These are phyloP conservation scores for Quiscalus mexicanus DNA, from an alignment of 2,113 vertebrate genomes.

Conservation along the genomic window DNA sequence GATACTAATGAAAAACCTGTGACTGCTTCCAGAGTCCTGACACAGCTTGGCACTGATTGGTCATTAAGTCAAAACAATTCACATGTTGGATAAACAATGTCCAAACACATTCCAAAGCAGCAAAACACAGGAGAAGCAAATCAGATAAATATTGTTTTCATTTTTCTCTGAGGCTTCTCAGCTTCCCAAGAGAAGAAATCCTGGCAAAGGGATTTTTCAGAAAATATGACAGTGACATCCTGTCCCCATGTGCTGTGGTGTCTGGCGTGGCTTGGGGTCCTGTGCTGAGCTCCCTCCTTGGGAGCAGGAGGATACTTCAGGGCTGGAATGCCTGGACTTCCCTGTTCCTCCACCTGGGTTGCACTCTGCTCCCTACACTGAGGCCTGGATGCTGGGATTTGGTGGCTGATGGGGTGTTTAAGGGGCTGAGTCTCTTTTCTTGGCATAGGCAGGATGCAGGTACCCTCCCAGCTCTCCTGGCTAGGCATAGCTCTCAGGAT, in stretches of 20 bases:
- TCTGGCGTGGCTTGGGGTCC: neutral
- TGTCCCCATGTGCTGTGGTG: rapidly evolving
- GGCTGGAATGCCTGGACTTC: neutral
- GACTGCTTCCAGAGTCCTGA: too few relatives aligned
- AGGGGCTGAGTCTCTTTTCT: neutral
- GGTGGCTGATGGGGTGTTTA: neutral
- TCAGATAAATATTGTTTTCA: too few relatives aligned
- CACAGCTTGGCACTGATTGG: too few relatives aligned
- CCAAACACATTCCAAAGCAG: too few relatives aligned
- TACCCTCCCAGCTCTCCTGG: neutral
- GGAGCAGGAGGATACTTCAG: neutral
- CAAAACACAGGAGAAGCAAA: too few relatives aligned
- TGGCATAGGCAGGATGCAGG: neutral
- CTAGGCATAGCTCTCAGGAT: neutral
- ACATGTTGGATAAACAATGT: too few relatives aligned
- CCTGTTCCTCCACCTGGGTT: neutral
- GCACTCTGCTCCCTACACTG: rapidly evolving
- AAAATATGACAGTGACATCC: neutral
- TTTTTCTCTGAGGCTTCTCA: too few relatives aligned
- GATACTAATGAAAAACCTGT: too few relatives aligned
- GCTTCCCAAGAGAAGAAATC: too few relatives aligned
- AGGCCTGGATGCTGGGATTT: neutral
- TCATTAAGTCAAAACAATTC: too few relatives aligned
- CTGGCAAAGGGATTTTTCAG: too few relatives aligned
- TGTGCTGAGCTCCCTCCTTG: neutral